These are phyloP conservation scores for Aphelinus atriplicis DNA, from an alignment of 1,140 invertebrate species.

Conservation along the genomic window DNA sequence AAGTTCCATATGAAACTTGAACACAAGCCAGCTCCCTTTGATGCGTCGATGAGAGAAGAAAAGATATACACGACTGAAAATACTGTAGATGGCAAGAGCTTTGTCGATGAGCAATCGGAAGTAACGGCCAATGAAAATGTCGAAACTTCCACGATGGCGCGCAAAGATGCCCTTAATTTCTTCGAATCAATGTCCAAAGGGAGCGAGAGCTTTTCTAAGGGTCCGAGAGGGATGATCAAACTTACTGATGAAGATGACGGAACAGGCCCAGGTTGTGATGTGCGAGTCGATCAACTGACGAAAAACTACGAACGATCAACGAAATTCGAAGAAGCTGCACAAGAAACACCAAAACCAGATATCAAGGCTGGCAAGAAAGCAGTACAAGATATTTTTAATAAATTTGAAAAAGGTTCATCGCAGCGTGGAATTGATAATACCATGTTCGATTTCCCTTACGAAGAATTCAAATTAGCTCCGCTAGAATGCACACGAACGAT, in stretches of 20 bases:
- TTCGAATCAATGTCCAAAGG: constrained; percentile 70
- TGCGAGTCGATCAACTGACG: constrained; percentile 61
- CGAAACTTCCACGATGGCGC: constrained; percentile 64
- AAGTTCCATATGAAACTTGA: constrained; percentile 65
- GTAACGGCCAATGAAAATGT: constrained; percentile 60
- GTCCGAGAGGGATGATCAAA: constrained; percentile 62
- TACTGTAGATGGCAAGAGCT: constrained; percentile 35
- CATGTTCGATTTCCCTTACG: constrained; percentile 61
- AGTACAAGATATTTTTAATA: constrained; percentile 59
- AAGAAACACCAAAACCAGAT: constrained; percentile 46
- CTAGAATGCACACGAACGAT: constrained; percentile 55
- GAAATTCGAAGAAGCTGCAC: constrained; percentile 52
- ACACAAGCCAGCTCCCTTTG: constrained; percentile 58
- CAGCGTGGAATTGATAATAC: constrained; percentile 59
- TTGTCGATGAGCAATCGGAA: constrained; percentile 46
- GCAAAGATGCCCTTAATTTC: constrained; percentile 68
- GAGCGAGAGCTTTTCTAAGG: constrained; percentile 50
- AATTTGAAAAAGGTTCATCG: constrained; percentile 53
- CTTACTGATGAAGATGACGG: constrained; percentile 49
- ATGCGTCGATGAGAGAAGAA: constrained; percentile 47
- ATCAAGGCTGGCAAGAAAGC: constrained; percentile 52
- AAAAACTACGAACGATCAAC: constrained; percentile 62
- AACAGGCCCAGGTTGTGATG: constrained; percentile 54
- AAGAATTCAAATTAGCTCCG: constrained; percentile 55
- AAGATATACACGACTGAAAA: constrained; percentile 38